Base-by-base conservation (phyloP, 2,888 invertebrate species). In the Drosophila lacicola region DNA sequence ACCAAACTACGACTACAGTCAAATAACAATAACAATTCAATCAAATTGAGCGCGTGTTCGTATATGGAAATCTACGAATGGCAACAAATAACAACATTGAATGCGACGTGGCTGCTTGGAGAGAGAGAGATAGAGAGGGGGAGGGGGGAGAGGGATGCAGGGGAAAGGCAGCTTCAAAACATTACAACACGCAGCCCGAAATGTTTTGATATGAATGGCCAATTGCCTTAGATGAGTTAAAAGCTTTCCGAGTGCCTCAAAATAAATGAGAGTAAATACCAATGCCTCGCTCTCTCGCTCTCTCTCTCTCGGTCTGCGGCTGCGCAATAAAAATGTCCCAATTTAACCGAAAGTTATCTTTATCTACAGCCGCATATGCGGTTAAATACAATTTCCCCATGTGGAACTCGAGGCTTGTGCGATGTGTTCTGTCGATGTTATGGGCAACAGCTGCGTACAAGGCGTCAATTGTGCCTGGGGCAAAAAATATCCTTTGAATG, bases 11-110 rank as follows among this genome's bases (percentile, higher is more conserved):
- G 67, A 74, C 60, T 61, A 58, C 69, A 71, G 71, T 63, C 77
- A 55, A 82, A 68, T 79, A 63, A 72, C 82, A 85, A 82, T 85
- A 82, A 85, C 82, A 85, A 80, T 82, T 82, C 82, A 82, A 85
- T 82, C 86, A 80, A 82, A 85, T 85, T 70, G 80, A 68, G 75
- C 63, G 74, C 77, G 67, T 67, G 61, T 65, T 70, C 71, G 45
- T 70, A 62, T 76, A 74, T 76, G 80, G 70, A 82, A 82, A 78
- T 85, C 70, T 65, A 70, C 69, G 61, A 74, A 72, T 63, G 62
- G 57, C 72, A 70, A 53, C 78, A 67, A 73, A 75, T 69, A 80
- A 67, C 64, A 46, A 50, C 60, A 47, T 54, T 42, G 49, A 45
- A 33, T 50, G 42, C 37, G 37, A 29, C 34, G 6, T 17, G 14